Evolutionary conservation across 2,113 vertebrate species (phyloP).

Genomic region (Thermophis baileyi): DNA sequence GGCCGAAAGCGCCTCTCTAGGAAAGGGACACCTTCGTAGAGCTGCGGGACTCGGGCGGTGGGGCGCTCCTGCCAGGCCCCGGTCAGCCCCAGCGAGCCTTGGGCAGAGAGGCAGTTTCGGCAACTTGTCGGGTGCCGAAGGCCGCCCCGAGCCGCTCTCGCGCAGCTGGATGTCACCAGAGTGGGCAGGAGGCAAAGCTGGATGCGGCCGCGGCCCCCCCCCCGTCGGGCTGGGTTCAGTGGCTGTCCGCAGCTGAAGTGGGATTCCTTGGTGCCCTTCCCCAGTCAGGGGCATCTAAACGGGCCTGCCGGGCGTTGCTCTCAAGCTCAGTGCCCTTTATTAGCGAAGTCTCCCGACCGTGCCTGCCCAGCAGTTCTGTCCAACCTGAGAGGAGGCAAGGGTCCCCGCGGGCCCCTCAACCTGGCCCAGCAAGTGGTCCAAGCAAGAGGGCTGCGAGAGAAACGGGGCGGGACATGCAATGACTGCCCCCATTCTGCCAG

Average conservation of each 20-base stretch:
- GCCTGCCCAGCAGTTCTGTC: neutral
- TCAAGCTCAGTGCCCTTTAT: neutral
- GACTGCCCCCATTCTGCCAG: neutral
- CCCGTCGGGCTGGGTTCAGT: too few species aligned
- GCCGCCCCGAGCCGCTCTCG: neutral
- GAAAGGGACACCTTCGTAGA: too few species aligned
- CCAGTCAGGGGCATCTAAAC: neutral
- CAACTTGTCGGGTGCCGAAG: neutral
- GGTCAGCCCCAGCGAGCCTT: neutral
- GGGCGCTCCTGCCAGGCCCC: neutral
- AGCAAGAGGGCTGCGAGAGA: neutral
- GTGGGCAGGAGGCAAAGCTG: too few species aligned
- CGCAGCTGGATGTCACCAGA: neutral
- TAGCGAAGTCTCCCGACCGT: neutral
- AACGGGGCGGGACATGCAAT: too few species aligned
- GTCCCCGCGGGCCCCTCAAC: neutral
- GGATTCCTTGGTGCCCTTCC: neutral
- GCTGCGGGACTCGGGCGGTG: neutral
- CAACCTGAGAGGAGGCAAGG: neutral
- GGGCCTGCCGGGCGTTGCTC: neutral
- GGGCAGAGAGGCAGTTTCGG: neutral
- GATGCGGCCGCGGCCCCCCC: too few species aligned
- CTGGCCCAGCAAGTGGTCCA: too few species aligned
- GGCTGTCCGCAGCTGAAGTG: too few species aligned
- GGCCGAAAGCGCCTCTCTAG: too few species aligned